Evolutionary conservation across 2,888 invertebrate species (phyloP).

Genomic region (Plutella xylostella): DNA sequence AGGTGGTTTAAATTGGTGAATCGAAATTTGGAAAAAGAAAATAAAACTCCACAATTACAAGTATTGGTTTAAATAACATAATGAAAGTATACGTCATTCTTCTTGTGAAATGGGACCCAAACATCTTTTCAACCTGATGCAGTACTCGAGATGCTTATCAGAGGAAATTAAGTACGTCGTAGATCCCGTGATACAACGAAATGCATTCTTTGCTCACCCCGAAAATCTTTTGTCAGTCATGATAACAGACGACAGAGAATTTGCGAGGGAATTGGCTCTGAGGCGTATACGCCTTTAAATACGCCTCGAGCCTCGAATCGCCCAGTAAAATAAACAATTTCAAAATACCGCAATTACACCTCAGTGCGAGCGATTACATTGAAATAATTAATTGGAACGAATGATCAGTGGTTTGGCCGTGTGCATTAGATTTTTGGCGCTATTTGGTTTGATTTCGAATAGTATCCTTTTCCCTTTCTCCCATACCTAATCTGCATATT

Average conservation of each 20-base stretch:
- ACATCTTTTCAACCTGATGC: conserved; percentile 1
- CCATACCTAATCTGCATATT: no score
- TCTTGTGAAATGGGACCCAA: conserved; percentile 6
- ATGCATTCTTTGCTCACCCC: conserved; percentile 4
- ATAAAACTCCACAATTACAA: no score
- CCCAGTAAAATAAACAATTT: conserved; percentile 1
- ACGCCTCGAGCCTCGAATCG: conserved; percentile 2
- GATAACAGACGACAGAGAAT: background rate
- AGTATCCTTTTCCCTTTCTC: no score
- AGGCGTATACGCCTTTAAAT: conserved; percentile 5
- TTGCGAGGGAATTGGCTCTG: background rate
- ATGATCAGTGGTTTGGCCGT: background rate
- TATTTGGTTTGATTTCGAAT: no score
- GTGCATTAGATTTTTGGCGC: no score
- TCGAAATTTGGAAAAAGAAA: no score
- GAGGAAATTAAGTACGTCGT: conserved; percentile 1
- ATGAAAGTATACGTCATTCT: conserved; percentile 2
- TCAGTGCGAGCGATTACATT: conserved; percentile 2
- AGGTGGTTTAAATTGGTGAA: no score
- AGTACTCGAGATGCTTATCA: conserved; percentile 3
- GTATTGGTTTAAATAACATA: no score
- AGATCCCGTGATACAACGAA: conserved; percentile 2
- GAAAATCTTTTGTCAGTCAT: conserved; percentile 1
- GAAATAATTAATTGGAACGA: conserved; percentile 5
- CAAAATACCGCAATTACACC: conserved; percentile 5